A percentile compares a stretch with the other conserved stretches of the same genome.
phyloP scores from a whole-genome alignment of 2,113 vertebrate genomes.

The Balaeniceps rex region DNA sequence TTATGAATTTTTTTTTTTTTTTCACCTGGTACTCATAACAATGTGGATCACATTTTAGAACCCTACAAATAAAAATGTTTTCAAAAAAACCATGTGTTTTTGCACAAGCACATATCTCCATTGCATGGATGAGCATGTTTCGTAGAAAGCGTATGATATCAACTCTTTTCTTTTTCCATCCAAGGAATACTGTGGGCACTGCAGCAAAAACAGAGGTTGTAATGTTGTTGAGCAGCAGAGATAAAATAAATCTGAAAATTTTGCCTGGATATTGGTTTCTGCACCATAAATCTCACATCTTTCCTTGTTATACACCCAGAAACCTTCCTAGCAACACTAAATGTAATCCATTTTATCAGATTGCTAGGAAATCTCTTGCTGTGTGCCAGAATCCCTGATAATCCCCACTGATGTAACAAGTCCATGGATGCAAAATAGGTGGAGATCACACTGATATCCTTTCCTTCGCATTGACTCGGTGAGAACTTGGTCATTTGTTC shows the following conservation, averaged over 20 bases:
- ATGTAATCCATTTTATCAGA: background rate
- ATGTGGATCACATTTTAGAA: background rate
- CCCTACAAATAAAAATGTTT: background rate
- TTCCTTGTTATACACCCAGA: background rate
- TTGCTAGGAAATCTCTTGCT: background rate
- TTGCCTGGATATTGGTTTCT: background rate
- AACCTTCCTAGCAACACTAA: background rate
- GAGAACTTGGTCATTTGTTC: background rate
- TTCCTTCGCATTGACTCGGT: fast-evolving
- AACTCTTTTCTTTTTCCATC: background rate
- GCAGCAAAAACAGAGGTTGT: background rate
- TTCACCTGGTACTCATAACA: background rate
- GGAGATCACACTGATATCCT: background rate
- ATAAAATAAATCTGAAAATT: background rate
- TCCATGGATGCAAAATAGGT: background rate
- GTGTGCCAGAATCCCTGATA: background rate
- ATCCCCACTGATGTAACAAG: background rate
- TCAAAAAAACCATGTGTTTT: background rate
- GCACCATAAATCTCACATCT: background rate
- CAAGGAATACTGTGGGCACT: background rate
- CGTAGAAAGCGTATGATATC: background rate
- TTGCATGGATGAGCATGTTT: background rate
- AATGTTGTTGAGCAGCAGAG: background rate
- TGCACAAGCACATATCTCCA: fast-evolving
- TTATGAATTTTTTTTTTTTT: background rate